Percentiles rank a stretch among this genome's conserved stretches.
Conservation (phyloP, 2,113 vertebrate species). For the Thermophis baileyi region DNA sequence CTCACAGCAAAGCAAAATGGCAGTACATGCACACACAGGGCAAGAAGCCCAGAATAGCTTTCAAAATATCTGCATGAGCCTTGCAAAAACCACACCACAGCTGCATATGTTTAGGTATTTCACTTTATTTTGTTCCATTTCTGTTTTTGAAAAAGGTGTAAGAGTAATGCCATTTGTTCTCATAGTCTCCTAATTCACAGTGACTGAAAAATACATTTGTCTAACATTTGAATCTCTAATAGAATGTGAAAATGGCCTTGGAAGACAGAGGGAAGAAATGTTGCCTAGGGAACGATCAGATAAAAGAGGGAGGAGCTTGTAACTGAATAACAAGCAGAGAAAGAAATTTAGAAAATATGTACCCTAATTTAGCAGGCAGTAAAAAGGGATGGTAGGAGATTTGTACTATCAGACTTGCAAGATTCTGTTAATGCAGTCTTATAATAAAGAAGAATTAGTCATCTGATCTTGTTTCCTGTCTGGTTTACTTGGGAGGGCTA, state of each 20-base stretch:
- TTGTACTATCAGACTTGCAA: not conserved
- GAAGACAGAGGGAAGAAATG: not conserved
- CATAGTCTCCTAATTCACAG: not conserved
- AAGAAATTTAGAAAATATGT: not conserved
- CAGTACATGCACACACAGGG: not conserved
- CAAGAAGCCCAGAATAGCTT: not conserved
- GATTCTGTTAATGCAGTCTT: not conserved
- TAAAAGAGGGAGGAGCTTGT: not conserved
- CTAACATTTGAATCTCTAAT: not conserved
- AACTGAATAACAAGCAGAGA: not conserved
- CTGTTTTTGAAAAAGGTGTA: not conserved
- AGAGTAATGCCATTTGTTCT: not conserved
- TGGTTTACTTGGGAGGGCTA: not conserved
- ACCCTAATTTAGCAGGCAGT: not conserved
- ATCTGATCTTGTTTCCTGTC: not conserved
- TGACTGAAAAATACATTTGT: not conserved
- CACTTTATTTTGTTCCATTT: not conserved
- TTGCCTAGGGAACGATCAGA: not conserved
- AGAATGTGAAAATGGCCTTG: not conserved
- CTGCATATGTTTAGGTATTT: not conserved
- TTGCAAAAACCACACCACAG: not conserved
- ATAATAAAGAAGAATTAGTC: not conserved
- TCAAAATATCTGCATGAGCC: not conserved
- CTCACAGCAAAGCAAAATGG: not conserved
- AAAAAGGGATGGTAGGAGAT: not conserved